Evolutionary conservation across 2,888 invertebrate species (phyloP), one percentile per base, ranked within the genome.

Genomic region (Platycnemis pennipes): DNA sequence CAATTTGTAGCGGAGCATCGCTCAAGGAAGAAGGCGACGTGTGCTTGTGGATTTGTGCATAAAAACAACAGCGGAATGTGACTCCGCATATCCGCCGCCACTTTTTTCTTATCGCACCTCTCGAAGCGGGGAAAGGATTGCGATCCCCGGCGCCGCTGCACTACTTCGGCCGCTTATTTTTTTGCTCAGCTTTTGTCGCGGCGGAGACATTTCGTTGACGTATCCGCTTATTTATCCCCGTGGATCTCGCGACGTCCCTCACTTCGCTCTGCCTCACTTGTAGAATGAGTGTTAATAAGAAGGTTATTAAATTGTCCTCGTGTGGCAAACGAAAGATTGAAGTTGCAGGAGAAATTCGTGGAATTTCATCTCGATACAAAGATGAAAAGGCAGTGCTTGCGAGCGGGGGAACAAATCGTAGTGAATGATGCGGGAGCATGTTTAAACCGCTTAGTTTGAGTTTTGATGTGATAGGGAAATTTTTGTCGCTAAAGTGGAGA

Each of bases 41-140:
- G 77, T 77, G 77, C 37, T 26, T 31, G 77, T 77, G 77, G 77
- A 77, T 77, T 77, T 37, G 37, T 2, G 16, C 77, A 37, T 37
- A 77, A 77, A 77, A 77, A 77, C 77, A 26, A 77, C 77, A 26
- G 16, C 77, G 77, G 77, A 77, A 77, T 77, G 77, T 26, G 77
- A 77, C 77, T 37, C 77, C 0, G 37, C 37, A 11, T 11, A 37
- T 1, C 77, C 77, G 77, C 22, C 77, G 37, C 63, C 63, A 16
- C 22, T 63, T 63, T 63, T 77, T 77, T 77, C 7, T 77, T 49
- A 8, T 77, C 77, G 8, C 77, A 77, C 77, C 77, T 77, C 37
- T 8, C 49, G n/a, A 63, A 63, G 63, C 77, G 37, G 77, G 22
- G 63, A 31, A 26, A 26, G 77, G 13, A 77, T 77, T 63, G 63